Evolutionary conservation across 2,113 vertebrate genomes (phyloP), one percentile per base, ranked within the genome.

Genomic region (Todiramphus saurophagus): DNA sequence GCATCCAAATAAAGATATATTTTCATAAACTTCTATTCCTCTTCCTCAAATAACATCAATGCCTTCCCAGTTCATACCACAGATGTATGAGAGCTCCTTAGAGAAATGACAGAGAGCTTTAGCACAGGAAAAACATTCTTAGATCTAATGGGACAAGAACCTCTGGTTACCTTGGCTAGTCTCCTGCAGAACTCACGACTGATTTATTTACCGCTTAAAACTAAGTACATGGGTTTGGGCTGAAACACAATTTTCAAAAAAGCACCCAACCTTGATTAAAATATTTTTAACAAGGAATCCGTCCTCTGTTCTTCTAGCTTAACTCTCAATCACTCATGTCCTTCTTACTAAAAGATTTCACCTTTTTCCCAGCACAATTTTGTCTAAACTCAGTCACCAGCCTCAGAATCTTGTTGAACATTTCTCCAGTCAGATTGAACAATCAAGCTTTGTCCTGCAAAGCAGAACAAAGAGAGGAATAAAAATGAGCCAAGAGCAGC

Each of bases 241-340:
- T 83, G 86, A 89, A 93, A 39, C 18, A 51, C 14, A 28, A 16
- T 53, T 83, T 51, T 70, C 44, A 30, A 44, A 25, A 77, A 79
- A 66, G 28, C 30, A 83, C 15, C 5, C 44, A 89, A n/a, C 1
- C 6, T 39, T 48, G 28, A 68, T 41, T 59, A 59, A 83, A 78
- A 70, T 23, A 13, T 14, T 80, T 89, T 72, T 62, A 66, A 43
- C 25, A 74, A 50, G 13, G 10, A 89, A 86, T 31, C 27, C 53
- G 55, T 59, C 33, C 28, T 82, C 62, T 43, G 4, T 35, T 75
- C 41, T 70, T 70, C 56, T 55, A 1, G 46, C 56, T 56, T 55
- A 82, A 85, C 5, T 85, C 23, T 56, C 4, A 16, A 46, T 14
- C 2, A 2, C 19, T 62, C 1, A 0, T 37, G 11, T 46, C 11